phyloP scores from a whole-genome alignment of 2,797 vertebrate genomes.

The Sitta carolinensis region DNA sequence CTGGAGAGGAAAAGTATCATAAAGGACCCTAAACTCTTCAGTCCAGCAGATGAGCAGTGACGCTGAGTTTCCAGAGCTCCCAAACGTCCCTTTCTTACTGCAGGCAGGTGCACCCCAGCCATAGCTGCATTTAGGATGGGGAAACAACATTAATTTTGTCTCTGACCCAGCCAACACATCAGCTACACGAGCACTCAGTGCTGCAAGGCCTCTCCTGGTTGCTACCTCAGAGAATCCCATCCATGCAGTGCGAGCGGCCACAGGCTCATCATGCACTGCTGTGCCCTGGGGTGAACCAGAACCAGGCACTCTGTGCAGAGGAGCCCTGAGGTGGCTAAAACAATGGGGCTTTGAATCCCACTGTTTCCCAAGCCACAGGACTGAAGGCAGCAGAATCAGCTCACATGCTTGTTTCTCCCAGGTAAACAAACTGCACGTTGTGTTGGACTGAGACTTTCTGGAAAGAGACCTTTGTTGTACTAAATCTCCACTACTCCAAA shows the following conservation, averaged over 20 bases:
- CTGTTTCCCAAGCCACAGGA: not conserved
- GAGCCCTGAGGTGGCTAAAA: not conserved
- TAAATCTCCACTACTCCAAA: not conserved
- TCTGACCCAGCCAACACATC: not conserved
- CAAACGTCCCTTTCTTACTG: not conserved
- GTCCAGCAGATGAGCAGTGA: not conserved
- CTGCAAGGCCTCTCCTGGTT: not conserved
- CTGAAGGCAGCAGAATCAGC: not conserved
- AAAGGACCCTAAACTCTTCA: not conserved
- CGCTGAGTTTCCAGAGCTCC: not conserved
- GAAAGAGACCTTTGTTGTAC: not conserved
- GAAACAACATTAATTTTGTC: not conserved
- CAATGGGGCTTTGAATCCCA: not conserved
- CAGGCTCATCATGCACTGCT: not conserved
- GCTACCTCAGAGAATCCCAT: not conserved
- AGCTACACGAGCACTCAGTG: not conserved
- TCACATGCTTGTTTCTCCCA: accelerated
- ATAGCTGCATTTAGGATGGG: not conserved
- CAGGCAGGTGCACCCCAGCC: not conserved
- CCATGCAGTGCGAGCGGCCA: accelerated
- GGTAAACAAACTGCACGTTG: not conserved
- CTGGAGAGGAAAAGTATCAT: not conserved
- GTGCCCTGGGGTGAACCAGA: not conserved
- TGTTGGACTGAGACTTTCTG: not conserved
- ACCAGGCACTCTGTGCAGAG: not conserved